Evolutionary conservation across 2,113 vertebrate genomes (phyloP).

Genomic region (Sorex fumeus): DNA sequence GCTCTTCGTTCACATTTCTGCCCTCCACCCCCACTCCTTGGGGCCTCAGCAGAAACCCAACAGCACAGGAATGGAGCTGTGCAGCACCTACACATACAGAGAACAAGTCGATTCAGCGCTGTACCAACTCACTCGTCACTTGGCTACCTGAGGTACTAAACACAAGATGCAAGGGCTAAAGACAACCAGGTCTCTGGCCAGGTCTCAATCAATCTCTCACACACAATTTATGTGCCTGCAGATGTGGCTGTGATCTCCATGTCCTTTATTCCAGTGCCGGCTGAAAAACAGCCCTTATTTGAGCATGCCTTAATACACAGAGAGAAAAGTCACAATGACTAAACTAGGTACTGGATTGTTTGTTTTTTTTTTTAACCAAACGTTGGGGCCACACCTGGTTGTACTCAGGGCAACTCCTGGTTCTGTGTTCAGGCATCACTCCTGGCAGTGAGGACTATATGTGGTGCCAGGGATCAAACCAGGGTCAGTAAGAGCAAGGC

Average conservation of each 20-base stretch:
- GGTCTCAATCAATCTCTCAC: background rate
- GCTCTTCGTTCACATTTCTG: background rate
- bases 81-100: background rate
- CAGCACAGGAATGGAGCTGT: background rate
- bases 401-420: too few species aligned
- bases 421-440: too few species aligned
- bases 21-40: background rate
- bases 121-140: background rate
- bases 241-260: background rate
- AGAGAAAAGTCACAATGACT: background rate
- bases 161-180: background rate
- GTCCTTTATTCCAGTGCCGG: background rate
- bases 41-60: background rate
- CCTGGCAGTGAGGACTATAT: background rate
- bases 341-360: background rate
- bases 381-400: too few species aligned
- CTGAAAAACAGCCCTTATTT: background rate
- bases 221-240: background rate
- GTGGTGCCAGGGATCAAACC: too few species aligned
- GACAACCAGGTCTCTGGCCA: too few species aligned
- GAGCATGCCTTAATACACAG: background rate
- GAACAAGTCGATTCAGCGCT: background rate
- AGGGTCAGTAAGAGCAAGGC: too few species aligned
- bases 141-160: background rate
- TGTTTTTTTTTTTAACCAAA: too few species aligned